Evolutionary conservation across 2,888 invertebrate genomes (phyloP), one percentile per base, ranked within the genome.

Genomic region (Ferdinandea cuprea): DNA sequence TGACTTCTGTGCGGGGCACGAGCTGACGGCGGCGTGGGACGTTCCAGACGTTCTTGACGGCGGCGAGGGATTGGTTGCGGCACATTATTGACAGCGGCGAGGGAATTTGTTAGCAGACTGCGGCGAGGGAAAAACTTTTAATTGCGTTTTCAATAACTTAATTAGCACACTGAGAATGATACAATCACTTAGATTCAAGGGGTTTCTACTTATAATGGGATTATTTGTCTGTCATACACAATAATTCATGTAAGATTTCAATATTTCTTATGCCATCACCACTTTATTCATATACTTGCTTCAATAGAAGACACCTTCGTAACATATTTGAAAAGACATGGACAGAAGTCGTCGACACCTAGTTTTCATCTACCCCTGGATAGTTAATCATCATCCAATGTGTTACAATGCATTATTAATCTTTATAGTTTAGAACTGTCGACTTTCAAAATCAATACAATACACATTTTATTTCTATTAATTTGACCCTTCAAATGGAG

Each of bases 231-330:
- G 9, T 21, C 4, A 48, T 8, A n/a, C 17, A 21, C 25, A 50
- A 40, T 9, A 28, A 46, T n/a, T n/a, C n/a, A 61, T 54, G 69
- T 77, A 77, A 69, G 69, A 68, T 46, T 52, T 15, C n/a, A 8
- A 46, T 52, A 13, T 13, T 5, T 50, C 21, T 21, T 37, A 58
- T 42, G 9, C n/a, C 15, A 44, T 42, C 40, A 56, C 17, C 13
- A 56, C n/a, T 58, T 58, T 40, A 59, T 35, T 52, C 13, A 52
- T 15, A 11, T 25, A 28, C 21, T 50, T 66, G 58, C 32, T 66
- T 66, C 19, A 76, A 44, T 68, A 68, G 68, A 52, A 21, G 30
- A 44, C 59, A 48, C 30, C 54, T 25, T 54, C 35, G 42, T 44
- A 6, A 30, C 30, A 46, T 44, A n/a, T 65, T 56, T 37, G 21